These are phyloP conservation scores for Pseudomyrmex pallidus DNA, from an alignment of 1,140 invertebrate genomes.

Conservation along the genomic window DNA sequence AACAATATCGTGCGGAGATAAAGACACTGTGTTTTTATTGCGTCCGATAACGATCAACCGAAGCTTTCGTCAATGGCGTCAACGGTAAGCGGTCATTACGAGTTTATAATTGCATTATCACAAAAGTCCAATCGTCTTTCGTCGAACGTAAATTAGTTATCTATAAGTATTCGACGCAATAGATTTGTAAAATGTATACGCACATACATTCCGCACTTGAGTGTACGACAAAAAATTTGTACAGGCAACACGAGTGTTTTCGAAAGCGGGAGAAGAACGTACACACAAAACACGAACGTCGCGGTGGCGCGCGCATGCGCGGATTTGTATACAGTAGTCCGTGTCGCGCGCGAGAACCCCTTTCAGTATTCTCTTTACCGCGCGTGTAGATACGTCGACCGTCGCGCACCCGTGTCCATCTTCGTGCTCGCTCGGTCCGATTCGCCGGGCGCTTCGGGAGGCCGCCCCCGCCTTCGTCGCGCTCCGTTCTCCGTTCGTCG, in stretches of 20 bases:
- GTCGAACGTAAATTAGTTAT: too few relatives aligned
- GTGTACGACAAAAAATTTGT: neutral
- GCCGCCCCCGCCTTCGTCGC: constrained; percentile 44
- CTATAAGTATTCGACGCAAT: too few relatives aligned
- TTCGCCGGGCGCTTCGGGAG: constrained; percentile 33
- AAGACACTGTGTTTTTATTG: too few relatives aligned
- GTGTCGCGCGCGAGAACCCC: neutral
- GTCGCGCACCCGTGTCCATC: neutral
- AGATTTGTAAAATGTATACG: too few relatives aligned
- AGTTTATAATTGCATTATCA: too few relatives aligned
- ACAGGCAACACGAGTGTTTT: neutral
- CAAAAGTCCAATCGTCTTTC: too few relatives aligned
- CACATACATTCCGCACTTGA: too few relatives aligned
- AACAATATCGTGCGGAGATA: too few relatives aligned
- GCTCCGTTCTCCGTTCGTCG: constrained; percentile 32
- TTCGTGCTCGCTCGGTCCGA: constrained; percentile 32
- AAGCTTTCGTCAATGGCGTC: too few relatives aligned
- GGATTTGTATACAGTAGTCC: neutral
- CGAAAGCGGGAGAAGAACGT: neutral
- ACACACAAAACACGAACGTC: neutral
- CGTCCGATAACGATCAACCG: too few relatives aligned
- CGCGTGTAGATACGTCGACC: neutral
- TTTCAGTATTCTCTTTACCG: constrained; percentile 35
- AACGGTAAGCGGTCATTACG: too few relatives aligned
- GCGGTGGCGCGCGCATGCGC: neutral